Conservation (phyloP, 1,140 invertebrate genomes). For the Ceratina japonica region DNA sequence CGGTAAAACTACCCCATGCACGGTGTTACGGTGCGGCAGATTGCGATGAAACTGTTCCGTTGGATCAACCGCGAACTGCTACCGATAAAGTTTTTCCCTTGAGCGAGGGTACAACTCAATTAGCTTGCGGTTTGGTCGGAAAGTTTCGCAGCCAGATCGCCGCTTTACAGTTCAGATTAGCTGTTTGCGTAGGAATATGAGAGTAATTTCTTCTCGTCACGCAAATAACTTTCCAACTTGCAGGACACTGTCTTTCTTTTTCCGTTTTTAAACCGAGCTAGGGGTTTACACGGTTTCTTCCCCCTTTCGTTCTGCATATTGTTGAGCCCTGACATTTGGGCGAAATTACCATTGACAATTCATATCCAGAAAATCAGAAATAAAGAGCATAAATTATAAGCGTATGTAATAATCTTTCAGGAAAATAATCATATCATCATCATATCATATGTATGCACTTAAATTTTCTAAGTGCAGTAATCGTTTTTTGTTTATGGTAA, state of each 20-base stretch:
- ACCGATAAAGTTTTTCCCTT: conserved; percentile 34
- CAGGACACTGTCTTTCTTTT: neutral
- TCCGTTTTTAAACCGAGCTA: neutral
- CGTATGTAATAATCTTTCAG: too few relatives aligned
- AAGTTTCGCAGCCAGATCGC: conserved; percentile 48
- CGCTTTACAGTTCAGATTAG: conserved; percentile 46
- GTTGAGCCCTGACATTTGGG: neutral
- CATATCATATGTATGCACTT: too few relatives aligned
- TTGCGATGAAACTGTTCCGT: conserved; percentile 34
- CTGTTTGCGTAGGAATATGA: conserved; percentile 36
- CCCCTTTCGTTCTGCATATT: neutral
- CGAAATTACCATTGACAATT: neutral
- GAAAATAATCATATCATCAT: too few relatives aligned
- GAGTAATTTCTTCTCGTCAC: conserved; percentile 41
- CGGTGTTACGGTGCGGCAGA: neutral
- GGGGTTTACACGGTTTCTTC: neutral
- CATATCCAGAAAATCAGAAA: too few relatives aligned
- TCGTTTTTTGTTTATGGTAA: too few relatives aligned
- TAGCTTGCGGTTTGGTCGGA: conserved; percentile 33
- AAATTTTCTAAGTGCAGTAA: too few relatives aligned
- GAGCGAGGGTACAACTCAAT: conserved; percentile 42
- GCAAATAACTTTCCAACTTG: conserved; percentile 32
- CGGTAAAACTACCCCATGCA: neutral
- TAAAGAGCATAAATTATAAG: too few relatives aligned
- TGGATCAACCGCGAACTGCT: conserved; percentile 32